Evolutionary conservation across 2,113 vertebrate species (phyloP), one percentile per base, ranked within the genome.

Genomic region (Hyaena hyaena): DNA sequence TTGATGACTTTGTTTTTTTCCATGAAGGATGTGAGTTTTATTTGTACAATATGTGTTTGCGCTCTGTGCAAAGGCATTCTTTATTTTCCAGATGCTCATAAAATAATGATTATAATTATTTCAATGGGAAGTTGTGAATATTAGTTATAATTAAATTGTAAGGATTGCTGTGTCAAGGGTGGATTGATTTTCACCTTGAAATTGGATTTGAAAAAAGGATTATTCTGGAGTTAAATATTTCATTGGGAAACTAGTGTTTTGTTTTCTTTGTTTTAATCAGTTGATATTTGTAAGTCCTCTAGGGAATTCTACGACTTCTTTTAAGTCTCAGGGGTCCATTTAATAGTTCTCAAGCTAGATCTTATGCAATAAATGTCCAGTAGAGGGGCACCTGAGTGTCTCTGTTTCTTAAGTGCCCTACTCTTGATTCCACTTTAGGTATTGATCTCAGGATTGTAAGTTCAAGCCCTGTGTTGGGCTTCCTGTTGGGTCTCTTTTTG

Each of bases 161-260:
- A 84, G 5, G 16, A 85, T 48, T 90, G 31, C 11, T 76, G 15
- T 50, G 81, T 43, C 31, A 66, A 6, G 31, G n/a, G 15, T 76
- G 35, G 43, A 39, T 19, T 97, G 69, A 95, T 96, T 98, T 76
- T 90, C 69, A 95, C 48, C 33, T 88, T 48, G 17, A 94, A 92
- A 92, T 33, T 92, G 68, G 16, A 90, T 77, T 92, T 4, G 45
- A 19, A 77, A 88, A 77, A 68, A 53, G 58, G 79, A 73, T 17
- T 79, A 23, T 15, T 45, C 0, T 81, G 4, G 28, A 86, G 12
- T 55, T 35, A 28, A 90, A n/a, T 92, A 65, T 90, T 80, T 96
- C 63, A 50, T 33, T 84, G n/a, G 14, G 21, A 89, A 94, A 95
- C 11, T n/a, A 83, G n/a, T 83, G 6, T 86, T 95, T 79, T 74